Evolutionary conservation across 1,140 invertebrate genomes (phyloP), one percentile per base, ranked within the genome.

Genomic region (Aethina tumida): DNA sequence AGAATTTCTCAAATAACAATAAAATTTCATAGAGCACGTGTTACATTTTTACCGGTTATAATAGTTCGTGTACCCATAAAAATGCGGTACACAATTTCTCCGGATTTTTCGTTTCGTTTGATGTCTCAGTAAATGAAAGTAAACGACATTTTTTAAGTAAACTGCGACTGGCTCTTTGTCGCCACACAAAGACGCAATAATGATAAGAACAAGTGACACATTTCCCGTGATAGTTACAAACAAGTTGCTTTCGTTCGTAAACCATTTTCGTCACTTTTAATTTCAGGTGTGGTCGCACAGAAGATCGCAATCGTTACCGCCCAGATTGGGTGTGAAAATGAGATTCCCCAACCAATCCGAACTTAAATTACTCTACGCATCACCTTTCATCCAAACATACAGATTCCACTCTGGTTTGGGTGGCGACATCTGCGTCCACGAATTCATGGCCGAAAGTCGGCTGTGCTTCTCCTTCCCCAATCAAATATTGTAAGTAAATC

Each of bases 381-480:
- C 88, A 56, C 75, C 83, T 24, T 72, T 75, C 39, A 72, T 87
- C 41, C 76, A 82, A 45, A 91, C 90, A 0, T 96, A 92, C 55
- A 75, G 88, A 29, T 89, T 95, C 64, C 89, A 94, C 59, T 92
- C 89, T 0, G 85, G 85, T 3, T 68, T 91, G 4, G 84, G 86
- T 2, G 85, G 86, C 4, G 87, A 94, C 62, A 89, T 96, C 26
- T 85, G 84, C 36, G 87, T 94, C 2, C 82, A 93, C 53, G 92
- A 97, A 66, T 81, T 89, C 38, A 89, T 97, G 84, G 81, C 86
- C 0, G 93, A 97, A 60, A 84, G 84, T 35, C 83, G 80, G 55
- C 62, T 92, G 1, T 85, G 86, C 50, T 94, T 88, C 51, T 65
- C 75, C 19, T 77, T 96, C 56, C 92, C 92, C 3, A 79, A 87